These are phyloP conservation scores for Geopemphigus sp. DNA, from an alignment of 1,140 invertebrate genomes.

Conservation along the genomic window DNA sequence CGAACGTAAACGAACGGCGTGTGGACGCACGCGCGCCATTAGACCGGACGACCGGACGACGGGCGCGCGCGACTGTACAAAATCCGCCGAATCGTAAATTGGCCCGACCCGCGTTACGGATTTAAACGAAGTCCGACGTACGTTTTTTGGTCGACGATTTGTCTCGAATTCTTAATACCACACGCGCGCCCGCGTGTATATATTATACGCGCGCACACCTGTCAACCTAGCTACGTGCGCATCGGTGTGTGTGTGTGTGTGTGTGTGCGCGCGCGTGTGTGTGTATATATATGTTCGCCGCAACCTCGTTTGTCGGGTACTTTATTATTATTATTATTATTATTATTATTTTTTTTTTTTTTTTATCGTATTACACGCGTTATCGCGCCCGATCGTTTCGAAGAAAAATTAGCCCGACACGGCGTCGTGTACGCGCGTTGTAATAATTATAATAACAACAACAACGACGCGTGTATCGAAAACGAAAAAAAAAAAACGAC, in stretches of 20 bases:
- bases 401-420: constrained; percentile 22
- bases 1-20: too few species aligned
- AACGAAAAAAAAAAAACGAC: too few species aligned
- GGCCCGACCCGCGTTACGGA: background rate
- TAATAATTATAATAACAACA: background rate
- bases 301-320: constrained; percentile 29
- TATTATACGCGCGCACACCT: constrained; percentile 12
- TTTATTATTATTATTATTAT: background rate
- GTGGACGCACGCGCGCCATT: background rate
- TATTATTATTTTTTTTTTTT: background rate
- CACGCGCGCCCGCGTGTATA: too few species aligned
- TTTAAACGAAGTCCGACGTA: background rate
- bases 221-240: background rate
- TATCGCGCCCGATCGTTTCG: constrained; percentile 38
- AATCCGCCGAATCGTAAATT: constrained; percentile 10
- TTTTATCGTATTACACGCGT: constrained; percentile 22
- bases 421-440: too few species aligned
- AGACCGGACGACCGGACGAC: background rate
- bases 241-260: too few species aligned
- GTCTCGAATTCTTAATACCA: constrained; percentile 16
- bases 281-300: too few species aligned
- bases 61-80: background rate
- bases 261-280: too few species aligned
- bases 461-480: background rate
- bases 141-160: constrained; percentile 7